Percentiles rank a stretch among this genome's conserved stretches.
phyloP scores from a whole-genome alignment of 2,797 vertebrate species.

The Clarias platycephalus region DNA sequence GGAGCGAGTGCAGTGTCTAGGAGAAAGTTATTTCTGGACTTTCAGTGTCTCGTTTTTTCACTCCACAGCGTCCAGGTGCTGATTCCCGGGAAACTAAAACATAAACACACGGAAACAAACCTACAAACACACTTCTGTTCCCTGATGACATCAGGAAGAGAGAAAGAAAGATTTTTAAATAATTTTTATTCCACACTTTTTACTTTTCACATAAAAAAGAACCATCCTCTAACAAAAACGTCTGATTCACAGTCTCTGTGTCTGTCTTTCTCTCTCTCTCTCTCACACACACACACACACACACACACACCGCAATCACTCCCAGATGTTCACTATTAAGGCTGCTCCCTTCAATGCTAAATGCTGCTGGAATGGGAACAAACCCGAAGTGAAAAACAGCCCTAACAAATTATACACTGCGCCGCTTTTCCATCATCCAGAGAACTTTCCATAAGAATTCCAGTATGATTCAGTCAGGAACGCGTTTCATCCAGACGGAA shows the following conservation, averaged over 20 bases:
- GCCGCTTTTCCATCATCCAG: conserved; percentile 56
- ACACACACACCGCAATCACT: conserved; percentile 52
- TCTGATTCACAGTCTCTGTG: neutral
- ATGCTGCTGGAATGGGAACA: conserved; percentile 45
- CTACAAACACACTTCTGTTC: conserved; percentile 23
- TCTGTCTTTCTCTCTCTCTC: neutral
- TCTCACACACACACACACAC: neutral
- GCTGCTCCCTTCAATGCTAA: conserved; percentile 60
- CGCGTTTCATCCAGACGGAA: conserved; percentile 56
- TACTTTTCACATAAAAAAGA: neutral
- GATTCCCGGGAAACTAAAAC: conserved; percentile 66
- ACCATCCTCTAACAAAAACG: neutral
- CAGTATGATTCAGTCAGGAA: conserved; percentile 48
- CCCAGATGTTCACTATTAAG: conserved; percentile 73
- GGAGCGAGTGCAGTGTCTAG: conserved; percentile 58
- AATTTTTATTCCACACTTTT: neutral
- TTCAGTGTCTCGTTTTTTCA: neutral
- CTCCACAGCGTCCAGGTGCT: conserved; percentile 60
- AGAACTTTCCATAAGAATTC: conserved; percentile 68
- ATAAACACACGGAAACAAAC: neutral
- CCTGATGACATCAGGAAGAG: neutral
- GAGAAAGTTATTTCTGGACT: conserved; percentile 21
- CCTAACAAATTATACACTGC: conserved; percentile 61
- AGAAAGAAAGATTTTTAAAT: neutral
- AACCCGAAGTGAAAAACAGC: conserved; percentile 60